Base-by-base conservation (phyloP, 2,888 invertebrate genomes). In the Ormyrus labotus region DNA sequence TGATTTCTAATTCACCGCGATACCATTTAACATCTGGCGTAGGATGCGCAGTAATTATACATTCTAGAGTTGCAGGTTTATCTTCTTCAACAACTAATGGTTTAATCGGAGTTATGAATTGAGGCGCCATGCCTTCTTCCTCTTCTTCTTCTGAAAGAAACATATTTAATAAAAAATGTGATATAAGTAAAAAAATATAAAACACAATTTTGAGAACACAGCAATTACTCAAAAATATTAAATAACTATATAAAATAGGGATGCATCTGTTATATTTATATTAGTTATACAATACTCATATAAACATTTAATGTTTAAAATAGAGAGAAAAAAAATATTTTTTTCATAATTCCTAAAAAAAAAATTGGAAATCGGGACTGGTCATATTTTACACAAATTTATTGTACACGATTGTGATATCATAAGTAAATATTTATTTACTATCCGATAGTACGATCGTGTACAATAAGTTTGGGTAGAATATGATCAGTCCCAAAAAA, bases 11-110 rank as follows among this genome's bases (percentile, higher is more conserved):
- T 9, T 93, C 92, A 50, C 93, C 93, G 68, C 92, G 92, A 86
- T 93, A 95, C 95, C 95, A 95, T 89, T 94, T 94, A 5, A 96
- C 93, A 83, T 92, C 92, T 6, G 96, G 96, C 50, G 92, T 92
- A 11, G 96, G 96, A 72, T 92, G 92, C 68, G 95, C 96, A 1
- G 92, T 92, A 2, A 96, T 94, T 71, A 92, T 92, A 86, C 96
- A 95, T 85, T 94, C 93, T 45, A 96, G 91, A 13, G 92, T 91
- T 2, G 95, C 94, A 83, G 93, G 92, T 65, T 93, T 92, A 75
- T 93, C 93, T 87, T 94, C 93, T 88, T 94, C 92, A 45, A 93
- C 92, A 84, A 94, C 92, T 84, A 93, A 90, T 48, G 95, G 95
- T 88, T 94, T 94, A 72, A 95, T 91, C 7, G 95, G 94, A 87